Base-by-base conservation (phyloP, 2,888 invertebrate species). In the Eubasilissa splendida region DNA sequence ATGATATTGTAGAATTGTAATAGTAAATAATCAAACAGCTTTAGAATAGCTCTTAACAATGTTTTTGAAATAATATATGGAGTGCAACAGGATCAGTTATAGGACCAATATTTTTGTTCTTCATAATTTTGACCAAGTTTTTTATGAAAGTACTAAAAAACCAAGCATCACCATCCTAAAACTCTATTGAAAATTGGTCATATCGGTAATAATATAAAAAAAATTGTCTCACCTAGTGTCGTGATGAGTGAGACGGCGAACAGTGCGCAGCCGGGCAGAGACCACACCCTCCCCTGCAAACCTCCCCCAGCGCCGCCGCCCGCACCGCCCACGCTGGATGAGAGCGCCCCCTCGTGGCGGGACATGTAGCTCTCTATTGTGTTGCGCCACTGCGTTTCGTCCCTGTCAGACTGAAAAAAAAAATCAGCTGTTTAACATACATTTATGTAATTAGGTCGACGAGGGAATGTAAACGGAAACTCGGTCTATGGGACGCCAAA, bases 161-260 rank as follows among this genome's bases (percentile, higher is more conserved):
- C 22, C 22, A 22, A 22, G 22, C 22, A 22, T 22, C 1, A 22
- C 1, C 22, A 22, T n/a, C n/a, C n/a, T 22, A 22, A 22, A 22
- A 22, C 22, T 22, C 22, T 22, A 22, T 22, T 22, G 22, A 22
- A 22, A 22, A 22, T 22, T 22, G 22, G 22, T 22, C 22, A 22
- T 22, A 42, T 42, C 7, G 42, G 42, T 42, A 42, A 42, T 42
- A 42, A 42, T 42, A 42, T 42, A 4, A 42, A 4, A 42, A 3
- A 42, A 42, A 42, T 42, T 42, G 66, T 84, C 85, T 85, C 86
- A 94, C 94, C 94, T 77, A 94, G 87, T 56, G 94, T 93, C 0
- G 94, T 94, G 86, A 94, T 90, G 10, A 94, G 90, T n/a, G 94
- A 93, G 59, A 94, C 89, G 9, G 92, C 91, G 85, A 94, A 94